Conservation (phyloP, 1,140 invertebrate species). For the Tetramorium simillimum region DNA sequence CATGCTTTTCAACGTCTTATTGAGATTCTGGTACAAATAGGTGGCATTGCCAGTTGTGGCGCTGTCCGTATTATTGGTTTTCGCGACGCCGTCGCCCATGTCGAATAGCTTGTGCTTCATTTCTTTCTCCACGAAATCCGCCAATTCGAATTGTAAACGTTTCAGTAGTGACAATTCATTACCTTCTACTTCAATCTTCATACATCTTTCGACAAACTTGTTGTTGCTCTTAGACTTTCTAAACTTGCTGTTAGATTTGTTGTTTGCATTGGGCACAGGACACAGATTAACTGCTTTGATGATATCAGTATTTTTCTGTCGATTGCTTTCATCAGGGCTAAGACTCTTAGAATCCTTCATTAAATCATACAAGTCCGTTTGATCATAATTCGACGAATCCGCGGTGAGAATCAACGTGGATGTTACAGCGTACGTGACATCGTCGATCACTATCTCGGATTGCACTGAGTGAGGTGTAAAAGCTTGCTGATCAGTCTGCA, state of each 20-base stretch:
- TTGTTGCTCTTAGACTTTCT: slow-evolving; percentile 49
- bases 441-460: slow-evolving; percentile 79
- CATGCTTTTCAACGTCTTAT: slow-evolving; percentile 80
- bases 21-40: slow-evolving; percentile 68
- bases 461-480: slow-evolving; percentile 61
- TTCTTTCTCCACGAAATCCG: slow-evolving; percentile 79
- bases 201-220: slow-evolving; percentile 77
- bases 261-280: slow-evolving; percentile 63
- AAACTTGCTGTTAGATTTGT: neutral
- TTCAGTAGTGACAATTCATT: slow-evolving; percentile 77
- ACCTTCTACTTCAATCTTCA: slow-evolving; percentile 82
- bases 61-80: slow-evolving; percentile 33
- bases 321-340: slow-evolving; percentile 61
- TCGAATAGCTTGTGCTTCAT: slow-evolving; percentile 73
- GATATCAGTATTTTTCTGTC: slow-evolving; percentile 80
- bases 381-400: slow-evolving; percentile 58
- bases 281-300: slow-evolving; percentile 82
- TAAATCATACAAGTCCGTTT: slow-evolving; percentile 52
- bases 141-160: slow-evolving; percentile 78
- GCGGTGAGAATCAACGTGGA: slow-evolving; percentile 75
- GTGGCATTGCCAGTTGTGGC: slow-evolving; percentile 44
- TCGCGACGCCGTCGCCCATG: neutral
- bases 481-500: neutral
- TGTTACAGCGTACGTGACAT: slow-evolving; percentile 80
- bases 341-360: slow-evolving; percentile 36